These are phyloP conservation scores for Nannoperca australis DNA, from an alignment of 2,797 vertebrate genomes.

Conservation along the genomic window DNA sequence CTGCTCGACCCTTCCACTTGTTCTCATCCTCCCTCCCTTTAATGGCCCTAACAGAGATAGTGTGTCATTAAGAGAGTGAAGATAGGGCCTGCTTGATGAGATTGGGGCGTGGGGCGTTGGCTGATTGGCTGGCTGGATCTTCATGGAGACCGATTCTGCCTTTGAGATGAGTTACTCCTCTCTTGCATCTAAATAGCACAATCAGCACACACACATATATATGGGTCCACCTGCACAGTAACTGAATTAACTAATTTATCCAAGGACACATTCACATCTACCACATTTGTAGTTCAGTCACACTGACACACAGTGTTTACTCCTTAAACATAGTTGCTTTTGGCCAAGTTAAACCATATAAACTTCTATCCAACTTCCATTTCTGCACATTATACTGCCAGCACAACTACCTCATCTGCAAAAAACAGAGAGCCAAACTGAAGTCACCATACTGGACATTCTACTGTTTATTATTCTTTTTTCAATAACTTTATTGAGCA, in stretches of 20 bases:
- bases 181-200: background rate
- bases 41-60: constrained; percentile 28
- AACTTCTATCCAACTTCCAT: background rate
- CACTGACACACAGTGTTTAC: background rate
- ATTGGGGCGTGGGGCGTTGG: background rate
- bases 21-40: constrained; percentile 24
- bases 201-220: background rate
- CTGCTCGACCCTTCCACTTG: background rate
- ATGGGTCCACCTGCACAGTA: background rate
- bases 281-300: background rate
- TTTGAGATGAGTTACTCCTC: constrained; percentile 7
- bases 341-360: background rate
- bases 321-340: background rate
- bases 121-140: constrained; percentile 34
- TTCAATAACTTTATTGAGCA: too few species aligned
- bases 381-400: background rate
- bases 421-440: background rate
- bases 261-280: background rate
- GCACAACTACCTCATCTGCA: background rate
- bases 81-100: constrained; percentile 40
- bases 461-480: too few species aligned
- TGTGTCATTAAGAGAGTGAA: constrained; percentile 57
- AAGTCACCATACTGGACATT: background rate
- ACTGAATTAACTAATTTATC: constrained; percentile 5
- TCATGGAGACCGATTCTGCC: constrained; percentile 17